Percentiles rank a stretch among this genome's conserved stretches.
These are phyloP conservation scores for Alosa alosa DNA, from an alignment of 2,113 vertebrate species.

Conservation along the genomic window DNA sequence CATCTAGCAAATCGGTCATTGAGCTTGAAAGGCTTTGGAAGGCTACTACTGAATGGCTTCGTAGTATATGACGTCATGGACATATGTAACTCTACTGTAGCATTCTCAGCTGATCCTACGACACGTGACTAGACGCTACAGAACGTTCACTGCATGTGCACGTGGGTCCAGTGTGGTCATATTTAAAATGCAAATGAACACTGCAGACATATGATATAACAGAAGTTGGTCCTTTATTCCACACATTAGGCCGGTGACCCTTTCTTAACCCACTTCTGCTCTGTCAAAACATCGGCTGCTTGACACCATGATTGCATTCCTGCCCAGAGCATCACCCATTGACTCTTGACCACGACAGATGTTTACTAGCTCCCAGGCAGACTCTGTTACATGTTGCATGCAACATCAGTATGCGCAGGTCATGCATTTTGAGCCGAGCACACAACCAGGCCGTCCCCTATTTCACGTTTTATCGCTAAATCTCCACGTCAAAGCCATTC, in stretches of 20 bases:
- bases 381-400: not conserved
- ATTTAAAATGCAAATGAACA: not conserved
- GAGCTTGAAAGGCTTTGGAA: not conserved
- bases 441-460: not conserved
- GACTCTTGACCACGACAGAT: not conserved
- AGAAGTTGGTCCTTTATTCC: not conserved
- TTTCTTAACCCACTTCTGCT: constrained; percentile 44
- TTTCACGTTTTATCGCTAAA: not conserved
- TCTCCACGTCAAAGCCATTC: not conserved
- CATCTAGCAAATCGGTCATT: not conserved
- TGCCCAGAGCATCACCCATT: not conserved
- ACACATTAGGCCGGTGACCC: not conserved
- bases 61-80: not conserved
- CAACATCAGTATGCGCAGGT: not conserved
- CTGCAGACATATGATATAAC: not conserved
- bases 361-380: not conserved
- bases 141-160: constrained; percentile 1
- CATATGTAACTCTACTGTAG: not conserved
- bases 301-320: not conserved
- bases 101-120: not conserved
- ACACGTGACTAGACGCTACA: not conserved
- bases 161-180: not conserved
- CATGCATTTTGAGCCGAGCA: not conserved
- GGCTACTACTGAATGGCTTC: not conserved
- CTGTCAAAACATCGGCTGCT: not conserved